Conservation (phyloP, 2,113 vertebrate genomes). For the Picathartes gymnocephalus region DNA sequence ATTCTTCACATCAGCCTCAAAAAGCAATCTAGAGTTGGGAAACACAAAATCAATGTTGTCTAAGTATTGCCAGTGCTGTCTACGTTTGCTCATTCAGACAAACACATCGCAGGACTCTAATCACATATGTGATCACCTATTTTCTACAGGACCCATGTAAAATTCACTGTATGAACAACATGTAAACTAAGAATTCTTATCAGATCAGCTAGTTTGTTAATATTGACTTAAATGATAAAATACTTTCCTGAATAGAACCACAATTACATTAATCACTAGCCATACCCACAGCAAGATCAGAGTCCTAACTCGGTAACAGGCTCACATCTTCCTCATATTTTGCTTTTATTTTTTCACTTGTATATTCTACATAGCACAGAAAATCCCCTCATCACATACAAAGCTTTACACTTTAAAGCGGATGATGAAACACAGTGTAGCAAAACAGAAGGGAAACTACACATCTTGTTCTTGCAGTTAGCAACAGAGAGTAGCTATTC, state of each 20-base stretch:
- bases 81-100: not conserved
- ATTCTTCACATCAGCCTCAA: not conserved
- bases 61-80: not conserved
- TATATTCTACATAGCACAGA: not conserved
- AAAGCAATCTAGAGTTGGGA: not conserved
- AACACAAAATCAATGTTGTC: not conserved
- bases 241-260: not conserved
- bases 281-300: not conserved
- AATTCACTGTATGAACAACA: not conserved
- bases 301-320: not conserved
- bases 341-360: not conserved
- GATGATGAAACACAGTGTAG: not conserved
- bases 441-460: not conserved
- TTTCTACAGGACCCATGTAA: not conserved
- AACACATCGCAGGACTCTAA: not conserved
- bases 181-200: not conserved
- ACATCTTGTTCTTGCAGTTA: rapidly evolving
- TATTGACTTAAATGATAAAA: not conserved
- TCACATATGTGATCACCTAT: not conserved
- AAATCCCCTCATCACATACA: not conserved
- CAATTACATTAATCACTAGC: not conserved
- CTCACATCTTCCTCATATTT: not conserved
- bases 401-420: not conserved
- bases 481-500: rapidly evolving
- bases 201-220: not conserved